Evolutionary conservation across 2,888 invertebrate genomes (phyloP), one percentile per base, ranked within the genome.

Genomic region (Perdita meconis): DNA sequence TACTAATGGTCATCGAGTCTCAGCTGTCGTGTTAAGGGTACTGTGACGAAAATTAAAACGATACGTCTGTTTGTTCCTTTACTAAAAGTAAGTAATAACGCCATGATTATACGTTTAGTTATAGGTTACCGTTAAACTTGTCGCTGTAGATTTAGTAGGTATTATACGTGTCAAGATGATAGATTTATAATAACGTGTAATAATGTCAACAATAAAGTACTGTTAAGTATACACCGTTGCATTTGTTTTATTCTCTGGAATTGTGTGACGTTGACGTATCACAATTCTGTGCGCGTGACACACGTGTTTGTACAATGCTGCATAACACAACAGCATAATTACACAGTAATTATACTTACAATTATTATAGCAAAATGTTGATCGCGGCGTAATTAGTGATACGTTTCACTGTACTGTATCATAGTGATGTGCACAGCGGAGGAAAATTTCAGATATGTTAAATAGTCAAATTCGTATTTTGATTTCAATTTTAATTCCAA

Each of bases 111-210:
- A 83, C 81, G 86, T 85, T 86, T 86, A 86, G 86, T 84, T 81
- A 82, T 86, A 81, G 74, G 85, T 80, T 82, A 79, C 69, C 80
- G 73, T 82, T 86, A 82, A 81, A 81, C 73, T 71, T 79, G 80
- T 85, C 86, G 83, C 78, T 75, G 88, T 88, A 88, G 88, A 81
- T 82, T 80, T 86, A 87, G 87, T 80, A 63, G 80, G 80, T 85
- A 85, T 82, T 90, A 83, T 87, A 88, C 89, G 89, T 89, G 90
- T 90, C 89, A 83, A 89, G 87, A 88, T 77, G 86, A 89, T 90
- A 90, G 89, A 90, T 90, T 90, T 90, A 90, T 90, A 89, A 89
- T 80, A 89, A 86, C 74, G 78, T 86, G 87, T 88, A 87, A 88
- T 81, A 71, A 84, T 80, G 79, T 83, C 72, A 78, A 87, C 85